Conservation (phyloP, 1,140 invertebrate genomes). For the Bombus confusus region DNA sequence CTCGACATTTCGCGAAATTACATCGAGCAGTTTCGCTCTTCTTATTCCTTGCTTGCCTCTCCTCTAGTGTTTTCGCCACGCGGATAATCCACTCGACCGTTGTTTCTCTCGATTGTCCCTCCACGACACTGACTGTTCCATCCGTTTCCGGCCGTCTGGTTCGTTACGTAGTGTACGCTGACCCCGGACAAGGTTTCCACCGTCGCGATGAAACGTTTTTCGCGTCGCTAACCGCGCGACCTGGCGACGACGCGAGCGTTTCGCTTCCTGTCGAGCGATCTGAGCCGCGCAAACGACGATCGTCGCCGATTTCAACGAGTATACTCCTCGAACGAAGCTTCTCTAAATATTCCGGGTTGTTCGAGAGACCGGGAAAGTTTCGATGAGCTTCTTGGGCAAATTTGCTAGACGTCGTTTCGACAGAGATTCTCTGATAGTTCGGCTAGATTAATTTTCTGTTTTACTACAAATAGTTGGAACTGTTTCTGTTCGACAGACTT, state of each 20-base stretch:
- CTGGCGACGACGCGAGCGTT: constrained; percentile 28
- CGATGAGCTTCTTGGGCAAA: constrained; percentile 11
- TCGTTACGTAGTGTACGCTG: constrained; percentile 54
- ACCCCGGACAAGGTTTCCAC: constrained; percentile 72
- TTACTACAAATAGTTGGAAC: too few species aligned
- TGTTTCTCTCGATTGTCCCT: not conserved
- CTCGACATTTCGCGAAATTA: constrained; percentile 60
- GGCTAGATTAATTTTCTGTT: constrained; percentile 1
- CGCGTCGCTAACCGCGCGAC: constrained; percentile 32
- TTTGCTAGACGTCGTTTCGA: constrained; percentile 7
- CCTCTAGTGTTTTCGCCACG: constrained; percentile 17
- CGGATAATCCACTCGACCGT: constrained; percentile 46
- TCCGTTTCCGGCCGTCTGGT: constrained; percentile 30
- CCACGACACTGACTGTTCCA: constrained; percentile 20
- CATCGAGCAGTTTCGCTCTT: constrained; percentile 13
- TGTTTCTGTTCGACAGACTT: not conserved
- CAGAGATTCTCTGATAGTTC: not conserved
- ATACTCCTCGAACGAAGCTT: constrained; percentile 1
- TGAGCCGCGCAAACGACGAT: constrained; percentile 35
- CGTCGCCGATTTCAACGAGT: constrained; percentile 17
- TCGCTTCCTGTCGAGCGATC: constrained; percentile 18
- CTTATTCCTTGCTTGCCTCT: not conserved
- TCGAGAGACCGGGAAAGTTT: constrained; percentile 17
- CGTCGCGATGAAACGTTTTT: constrained; percentile 38
- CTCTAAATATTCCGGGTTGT: not conserved